Evolutionary conservation across 2,113 vertebrate genomes (phyloP).

Genomic region (Manacus vitellinus): DNA sequence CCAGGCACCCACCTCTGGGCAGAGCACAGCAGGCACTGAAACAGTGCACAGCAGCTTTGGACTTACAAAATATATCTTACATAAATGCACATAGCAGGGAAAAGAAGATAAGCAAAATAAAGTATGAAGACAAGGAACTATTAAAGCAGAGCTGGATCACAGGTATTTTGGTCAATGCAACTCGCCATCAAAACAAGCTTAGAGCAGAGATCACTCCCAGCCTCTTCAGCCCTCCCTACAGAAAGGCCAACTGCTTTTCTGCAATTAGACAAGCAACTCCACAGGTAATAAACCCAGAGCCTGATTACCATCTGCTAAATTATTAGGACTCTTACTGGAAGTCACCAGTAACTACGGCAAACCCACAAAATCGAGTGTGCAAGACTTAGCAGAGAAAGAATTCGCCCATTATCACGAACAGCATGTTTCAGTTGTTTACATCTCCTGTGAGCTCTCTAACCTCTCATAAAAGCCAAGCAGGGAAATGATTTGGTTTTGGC

Average conservation of each 20-base stretch:
- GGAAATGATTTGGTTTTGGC: neutral
- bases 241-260: neutral
- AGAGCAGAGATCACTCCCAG: neutral
- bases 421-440: neutral
- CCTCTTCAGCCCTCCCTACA: neutral
- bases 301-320: neutral
- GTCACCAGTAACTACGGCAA: neutral
- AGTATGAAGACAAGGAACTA: neutral
- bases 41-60: neutral
- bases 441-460: neutral
- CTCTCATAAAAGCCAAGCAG: constrained; percentile 11
- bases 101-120: neutral
- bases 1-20: neutral
- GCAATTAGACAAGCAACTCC: neutral
- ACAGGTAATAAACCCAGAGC: neutral
- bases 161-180: neutral
- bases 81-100: neutral
- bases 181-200: neutral
- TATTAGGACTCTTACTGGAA: constrained; percentile 5
- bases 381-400: neutral
- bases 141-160: neutral
- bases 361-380: neutral
- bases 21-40: neutral
- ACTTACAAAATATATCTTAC: neutral
- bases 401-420: neutral